Evolutionary conservation across 2,113 vertebrate species (phyloP).

Genomic region (Planiliza haematocheilus): DNA sequence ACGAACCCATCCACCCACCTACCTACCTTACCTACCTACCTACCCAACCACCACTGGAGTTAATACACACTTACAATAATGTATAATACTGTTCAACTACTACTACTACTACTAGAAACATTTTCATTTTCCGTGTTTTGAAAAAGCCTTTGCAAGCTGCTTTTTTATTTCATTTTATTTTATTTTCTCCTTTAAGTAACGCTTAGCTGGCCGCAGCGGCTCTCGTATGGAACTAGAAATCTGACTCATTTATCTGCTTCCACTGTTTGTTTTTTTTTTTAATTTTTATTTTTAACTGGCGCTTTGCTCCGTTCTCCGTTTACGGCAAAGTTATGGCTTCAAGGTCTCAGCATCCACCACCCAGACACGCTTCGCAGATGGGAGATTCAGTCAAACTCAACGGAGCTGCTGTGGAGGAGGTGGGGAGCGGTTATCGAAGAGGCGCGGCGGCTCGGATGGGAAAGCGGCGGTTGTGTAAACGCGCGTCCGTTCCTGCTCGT

Average conservation of each 20-base stretch:
- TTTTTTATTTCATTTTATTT: constrained; percentile 68
- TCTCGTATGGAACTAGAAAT: constrained; percentile 81
- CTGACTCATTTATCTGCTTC: constrained; percentile 88
- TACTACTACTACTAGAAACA: constrained; percentile 81
- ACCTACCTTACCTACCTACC: no score
- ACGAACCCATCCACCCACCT: constrained; percentile 32
- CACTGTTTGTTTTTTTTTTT: constrained; percentile 60
- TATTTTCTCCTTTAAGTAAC: no score
- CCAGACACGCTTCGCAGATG: constrained; percentile 55
- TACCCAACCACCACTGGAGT: constrained; percentile 66
- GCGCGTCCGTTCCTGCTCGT: no score
- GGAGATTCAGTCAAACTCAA: constrained; percentile 50
- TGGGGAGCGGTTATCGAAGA: neutral
- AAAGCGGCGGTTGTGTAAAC: no score
- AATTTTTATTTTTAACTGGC: constrained; percentile 74
- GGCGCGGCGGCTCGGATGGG: no score
- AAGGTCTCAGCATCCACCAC: constrained; percentile 50
- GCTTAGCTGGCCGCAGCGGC: constrained; percentile 82
- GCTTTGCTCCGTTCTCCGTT: constrained; percentile 79
- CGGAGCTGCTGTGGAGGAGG: constrained; percentile 43
- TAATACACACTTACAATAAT: constrained; percentile 85
- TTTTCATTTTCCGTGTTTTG: constrained; percentile 77
- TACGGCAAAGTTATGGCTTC: constrained; percentile 62
- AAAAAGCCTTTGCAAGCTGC: constrained; percentile 85
- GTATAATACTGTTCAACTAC: constrained; percentile 86